Conservation (phyloP, 2,113 vertebrate species). For the Dolichotis patagonum region DNA sequence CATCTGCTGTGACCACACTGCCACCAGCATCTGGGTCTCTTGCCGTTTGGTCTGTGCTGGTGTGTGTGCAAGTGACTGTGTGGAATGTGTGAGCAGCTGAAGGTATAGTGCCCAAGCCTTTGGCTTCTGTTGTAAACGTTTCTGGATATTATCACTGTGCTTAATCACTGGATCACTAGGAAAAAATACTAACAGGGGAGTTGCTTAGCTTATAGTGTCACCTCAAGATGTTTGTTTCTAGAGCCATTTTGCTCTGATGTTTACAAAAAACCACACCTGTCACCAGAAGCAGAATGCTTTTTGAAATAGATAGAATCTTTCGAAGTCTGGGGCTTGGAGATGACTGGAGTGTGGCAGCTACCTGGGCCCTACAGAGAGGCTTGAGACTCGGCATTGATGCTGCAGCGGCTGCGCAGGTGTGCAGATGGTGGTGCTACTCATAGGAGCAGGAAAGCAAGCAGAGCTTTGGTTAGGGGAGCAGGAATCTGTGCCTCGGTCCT, state of each 20-base stretch:
- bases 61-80: background rate
- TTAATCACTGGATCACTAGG: slow-evolving; percentile 42
- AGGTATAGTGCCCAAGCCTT: background rate
- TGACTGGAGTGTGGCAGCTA: background rate
- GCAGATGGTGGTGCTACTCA: background rate
- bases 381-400: background rate
- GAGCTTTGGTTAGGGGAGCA: background rate
- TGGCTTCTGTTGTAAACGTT: background rate
- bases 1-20: background rate
- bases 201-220: background rate
- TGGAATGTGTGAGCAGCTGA: background rate
- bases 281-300: slow-evolving; percentile 18
- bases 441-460: background rate
- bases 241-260: slow-evolving; percentile 14
- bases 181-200: slow-evolving; percentile 13
- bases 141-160: background rate
- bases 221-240: slow-evolving; percentile 12
- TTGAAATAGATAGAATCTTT: slow-evolving; percentile 13
- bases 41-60: background rate
- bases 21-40: background rate
- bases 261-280: background rate
- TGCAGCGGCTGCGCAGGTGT: background rate
- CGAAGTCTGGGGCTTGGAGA: background rate
- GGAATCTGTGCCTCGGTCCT: background rate
- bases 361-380: background rate